phyloP scores from a whole-genome alignment of 35 echinoderm and acorn worm species.

The Heliocidaris erythrogramma region DNA sequence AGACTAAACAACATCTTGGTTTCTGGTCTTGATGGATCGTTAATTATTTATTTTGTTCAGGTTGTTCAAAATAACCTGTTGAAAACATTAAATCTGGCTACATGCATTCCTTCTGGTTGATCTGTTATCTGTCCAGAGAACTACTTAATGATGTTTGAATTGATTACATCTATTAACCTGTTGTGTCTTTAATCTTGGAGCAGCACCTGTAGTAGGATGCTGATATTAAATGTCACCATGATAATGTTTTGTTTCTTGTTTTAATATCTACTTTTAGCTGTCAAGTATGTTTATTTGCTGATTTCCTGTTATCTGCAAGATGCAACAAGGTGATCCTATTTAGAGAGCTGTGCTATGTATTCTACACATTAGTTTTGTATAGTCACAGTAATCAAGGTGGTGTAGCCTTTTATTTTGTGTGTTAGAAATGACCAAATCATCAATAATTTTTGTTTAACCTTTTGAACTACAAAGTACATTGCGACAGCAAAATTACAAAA shows the following conservation, averaged over 20 bases:
- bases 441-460: not conserved
- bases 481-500: not conserved
- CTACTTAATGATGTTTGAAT: not conserved
- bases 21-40: too few relatives aligned
- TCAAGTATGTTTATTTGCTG: not conserved
- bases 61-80: too few relatives aligned
- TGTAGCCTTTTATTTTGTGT: not conserved
- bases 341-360: not conserved
- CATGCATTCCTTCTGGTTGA: not conserved
- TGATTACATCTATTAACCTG: not conserved
- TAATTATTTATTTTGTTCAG: too few relatives aligned
- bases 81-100: not conserved
- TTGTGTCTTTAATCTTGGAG: not conserved
- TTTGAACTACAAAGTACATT: not conserved
- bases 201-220: not conserved
- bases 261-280: not conserved
- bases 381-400: not conserved
- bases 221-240: not conserved
- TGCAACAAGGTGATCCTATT: not conserved
- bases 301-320: not conserved
- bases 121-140: not conserved
- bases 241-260: not conserved
- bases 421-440: not conserved
- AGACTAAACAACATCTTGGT: too few relatives aligned
- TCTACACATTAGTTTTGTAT: not conserved